Conservation (phyloP, 92 coral and sea anemone species). For the Porites divaricata region DNA sequence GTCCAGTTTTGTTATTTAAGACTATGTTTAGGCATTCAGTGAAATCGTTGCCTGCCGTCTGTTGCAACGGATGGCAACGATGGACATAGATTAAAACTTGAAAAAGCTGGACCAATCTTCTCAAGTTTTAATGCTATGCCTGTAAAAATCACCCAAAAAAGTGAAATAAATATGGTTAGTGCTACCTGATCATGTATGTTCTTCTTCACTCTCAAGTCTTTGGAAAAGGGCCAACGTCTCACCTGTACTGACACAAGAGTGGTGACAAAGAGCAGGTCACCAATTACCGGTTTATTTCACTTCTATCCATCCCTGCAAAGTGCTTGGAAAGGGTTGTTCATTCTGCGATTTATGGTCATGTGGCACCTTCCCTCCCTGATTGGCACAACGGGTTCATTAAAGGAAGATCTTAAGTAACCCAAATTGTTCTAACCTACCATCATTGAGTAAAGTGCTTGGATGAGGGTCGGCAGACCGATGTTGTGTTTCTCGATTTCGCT, state of each 20-base stretch:
- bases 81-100: no score
- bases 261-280: neutral
- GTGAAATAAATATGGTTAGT: no score
- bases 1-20: no score
- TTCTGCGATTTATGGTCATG: neutral
- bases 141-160: no score
- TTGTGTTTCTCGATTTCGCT: neutral
- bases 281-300: neutral
- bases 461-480: constrained; percentile 8
- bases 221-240: constrained; percentile 3
- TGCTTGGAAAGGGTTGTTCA: neutral
- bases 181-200: no score
- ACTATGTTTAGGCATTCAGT: no score
- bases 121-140: no score
- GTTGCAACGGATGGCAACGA: no score
- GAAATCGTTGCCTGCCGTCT: no score
- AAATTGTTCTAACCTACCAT: neutral
- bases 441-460: constrained; percentile 12
- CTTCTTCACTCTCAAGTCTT: neutral
- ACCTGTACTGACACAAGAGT: neutral
- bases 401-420: constrained; percentile 6
- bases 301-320: neutral
- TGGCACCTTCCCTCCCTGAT: neutral
- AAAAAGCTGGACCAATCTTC: no score
- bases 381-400: constrained; percentile 8